A percentile compares a stretch with the other conserved stretches of the same genome.
Conservation (phyloP, 2,888 invertebrate species). For the Coleophora flavipennella region DNA sequence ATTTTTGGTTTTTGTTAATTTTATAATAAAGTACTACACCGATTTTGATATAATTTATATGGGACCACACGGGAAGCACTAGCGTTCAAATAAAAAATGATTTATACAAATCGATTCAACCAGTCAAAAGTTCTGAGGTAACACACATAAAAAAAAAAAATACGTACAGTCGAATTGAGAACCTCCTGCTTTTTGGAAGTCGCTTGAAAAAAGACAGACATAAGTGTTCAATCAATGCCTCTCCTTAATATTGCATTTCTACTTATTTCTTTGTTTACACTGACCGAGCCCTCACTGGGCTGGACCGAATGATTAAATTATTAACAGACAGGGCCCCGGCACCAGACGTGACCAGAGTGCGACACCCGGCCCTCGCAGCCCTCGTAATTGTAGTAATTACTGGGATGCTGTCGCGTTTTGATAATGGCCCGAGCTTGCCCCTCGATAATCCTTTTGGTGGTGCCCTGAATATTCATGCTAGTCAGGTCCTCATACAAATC, state of each 20-base stretch:
- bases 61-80: no score
- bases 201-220: no score
- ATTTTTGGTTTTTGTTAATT: no score
- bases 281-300: slow-evolving; percentile 22
- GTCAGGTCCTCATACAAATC: background rate
- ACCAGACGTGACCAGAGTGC: slow-evolving; percentile 51
- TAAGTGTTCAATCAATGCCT: no score
- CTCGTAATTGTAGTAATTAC: slow-evolving; percentile 51
- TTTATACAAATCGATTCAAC: no score
- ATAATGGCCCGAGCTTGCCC: slow-evolving; percentile 26
- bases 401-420: slow-evolving; percentile 29
- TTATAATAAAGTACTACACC: no score
- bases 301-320: slow-evolving; percentile 58
- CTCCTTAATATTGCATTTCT: slow-evolving; percentile 53
- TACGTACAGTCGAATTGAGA: no score
- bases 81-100: no score
- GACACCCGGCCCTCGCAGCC: slow-evolving; percentile 21
- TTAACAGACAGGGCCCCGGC: slow-evolving; percentile 46
- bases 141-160: no score
- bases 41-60: no score
- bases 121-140: no score
- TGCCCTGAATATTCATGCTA: slow-evolving; percentile 1
- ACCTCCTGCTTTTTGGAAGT: no score
- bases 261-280: slow-evolving; percentile 58
- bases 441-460: slow-evolving; percentile 8